Evolutionary conservation across 2,888 invertebrate species (phyloP).

Genomic region (Eilema sororculum): DNA sequence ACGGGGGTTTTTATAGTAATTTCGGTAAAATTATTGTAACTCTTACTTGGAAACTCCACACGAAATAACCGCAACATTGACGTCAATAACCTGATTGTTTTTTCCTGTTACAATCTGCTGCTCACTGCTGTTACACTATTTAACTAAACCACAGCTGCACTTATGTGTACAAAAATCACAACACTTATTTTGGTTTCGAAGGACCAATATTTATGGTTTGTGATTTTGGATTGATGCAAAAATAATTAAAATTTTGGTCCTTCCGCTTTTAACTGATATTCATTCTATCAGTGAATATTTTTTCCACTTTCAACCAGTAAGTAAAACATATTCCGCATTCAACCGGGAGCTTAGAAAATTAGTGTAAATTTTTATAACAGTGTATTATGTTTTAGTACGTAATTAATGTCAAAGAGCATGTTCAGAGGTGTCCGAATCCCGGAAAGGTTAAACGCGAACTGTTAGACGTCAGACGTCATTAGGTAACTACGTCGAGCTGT

Average conservation of each 20-base stretch:
- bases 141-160: background rate
- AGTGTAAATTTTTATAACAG: background rate
- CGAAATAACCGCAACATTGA: background rate
- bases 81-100: background rate
- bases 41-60: background rate
- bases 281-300: too few relatives aligned
- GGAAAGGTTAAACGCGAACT: constrained; percentile 3
- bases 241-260: too few relatives aligned
- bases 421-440: background rate
- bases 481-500: background rate
- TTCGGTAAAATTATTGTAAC: background rate
- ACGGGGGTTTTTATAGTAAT: too few relatives aligned
- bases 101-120: background rate
- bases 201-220: background rate
- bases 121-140: background rate
- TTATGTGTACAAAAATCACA: background rate
- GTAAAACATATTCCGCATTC: too few relatives aligned
- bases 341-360: background rate
- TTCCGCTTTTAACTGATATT: too few relatives aligned
- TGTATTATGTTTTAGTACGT: background rate
- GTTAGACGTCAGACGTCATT: background rate
- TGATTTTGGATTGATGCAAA: background rate
- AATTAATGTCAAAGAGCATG: background rate
- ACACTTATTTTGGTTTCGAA: background rate
- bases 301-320: too few relatives aligned